Evolutionary conservation across 2,797 vertebrate species (phyloP), one percentile per base, ranked within the genome.

Genomic region (Esox masquinongy): DNA sequence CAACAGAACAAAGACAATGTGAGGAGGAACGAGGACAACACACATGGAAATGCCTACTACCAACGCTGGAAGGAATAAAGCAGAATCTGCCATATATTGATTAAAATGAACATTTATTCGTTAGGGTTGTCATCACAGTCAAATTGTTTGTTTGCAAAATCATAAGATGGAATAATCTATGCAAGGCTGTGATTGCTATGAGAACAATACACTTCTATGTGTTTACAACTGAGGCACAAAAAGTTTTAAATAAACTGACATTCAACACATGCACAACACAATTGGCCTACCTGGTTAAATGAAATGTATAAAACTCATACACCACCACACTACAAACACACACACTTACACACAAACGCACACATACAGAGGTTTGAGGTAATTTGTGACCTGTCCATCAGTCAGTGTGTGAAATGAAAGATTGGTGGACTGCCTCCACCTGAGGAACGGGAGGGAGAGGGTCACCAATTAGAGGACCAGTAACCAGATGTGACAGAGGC

Each of bases 1-100:
- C 80, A 83, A 77, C 26, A 79, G 77, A 85, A 84, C 80, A 83
- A 83, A 87, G 77, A 80, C 82, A 5, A 49, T 64, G 39, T 12
- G 1, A 70, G 76, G 56, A 76, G 83, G 75, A 73, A 74, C 64
- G 4, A 74, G 72, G 68, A 77, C 77, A 77, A 77, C 70, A 63
- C 64, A 72, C 77, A 12, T 59, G 77, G 82, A 79, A 79, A 68
- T 49, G 59, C 17, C 56, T 1, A 31, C 36, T 19, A 29, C 15
- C 22, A 34, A 4, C 12, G 15, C 29, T 29, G 22, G 17, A 53
- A 4, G 36, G 80, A 63, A 84, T 69, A 81, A 86, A 80, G 39
- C 67, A 73, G 73, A 77, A 78, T 51, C 26, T 76, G 59, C 50
- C 68, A 5, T 22, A 34, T 59, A 56, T 63, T 59, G 68, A 59